Evolutionary conservation across 2,113 vertebrate genomes (phyloP).

Genomic region (Mohoua ochrocephala): DNA sequence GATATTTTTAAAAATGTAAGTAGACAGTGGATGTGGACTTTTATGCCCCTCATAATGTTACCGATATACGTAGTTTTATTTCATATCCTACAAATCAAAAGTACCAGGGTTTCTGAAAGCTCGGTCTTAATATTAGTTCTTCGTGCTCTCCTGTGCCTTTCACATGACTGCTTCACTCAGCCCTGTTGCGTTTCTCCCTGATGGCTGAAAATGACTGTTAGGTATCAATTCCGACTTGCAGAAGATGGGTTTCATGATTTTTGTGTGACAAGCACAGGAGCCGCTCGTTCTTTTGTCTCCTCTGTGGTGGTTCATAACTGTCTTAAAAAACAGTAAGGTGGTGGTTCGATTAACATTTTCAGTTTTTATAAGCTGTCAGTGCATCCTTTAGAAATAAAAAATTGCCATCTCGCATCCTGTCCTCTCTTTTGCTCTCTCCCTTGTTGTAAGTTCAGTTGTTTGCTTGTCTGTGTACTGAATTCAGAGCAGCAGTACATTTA

Average conservation of each 20-base stretch:
- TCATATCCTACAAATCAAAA: not conserved
- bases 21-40: not conserved
- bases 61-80: not conserved
- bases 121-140: not conserved
- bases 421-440: not conserved
- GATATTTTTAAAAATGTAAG: not conserved
- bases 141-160: not conserved
- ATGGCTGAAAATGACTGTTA: conserved; percentile 29
- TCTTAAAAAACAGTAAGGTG: not conserved
- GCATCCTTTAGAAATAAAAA: not conserved
- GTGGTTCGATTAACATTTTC: not conserved
- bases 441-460: not conserved
- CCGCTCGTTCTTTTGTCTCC: not conserved
- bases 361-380: not conserved
- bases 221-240: conserved; percentile 17
- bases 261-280: not conserved
- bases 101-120: not conserved
- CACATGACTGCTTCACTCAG: not conserved
- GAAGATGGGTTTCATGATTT: not conserved
- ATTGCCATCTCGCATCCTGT: not conserved
- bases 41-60: accelerated
- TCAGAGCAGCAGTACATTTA: not conserved
- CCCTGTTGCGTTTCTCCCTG: not conserved
- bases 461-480: not conserved
- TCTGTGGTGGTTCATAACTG: not conserved